Percentiles rank a stretch among this genome's conserved stretches.
Evolutionary conservation across 92 coral and sea anemone genomes (phyloP).

Genomic region (Ricordea florida): DNA sequence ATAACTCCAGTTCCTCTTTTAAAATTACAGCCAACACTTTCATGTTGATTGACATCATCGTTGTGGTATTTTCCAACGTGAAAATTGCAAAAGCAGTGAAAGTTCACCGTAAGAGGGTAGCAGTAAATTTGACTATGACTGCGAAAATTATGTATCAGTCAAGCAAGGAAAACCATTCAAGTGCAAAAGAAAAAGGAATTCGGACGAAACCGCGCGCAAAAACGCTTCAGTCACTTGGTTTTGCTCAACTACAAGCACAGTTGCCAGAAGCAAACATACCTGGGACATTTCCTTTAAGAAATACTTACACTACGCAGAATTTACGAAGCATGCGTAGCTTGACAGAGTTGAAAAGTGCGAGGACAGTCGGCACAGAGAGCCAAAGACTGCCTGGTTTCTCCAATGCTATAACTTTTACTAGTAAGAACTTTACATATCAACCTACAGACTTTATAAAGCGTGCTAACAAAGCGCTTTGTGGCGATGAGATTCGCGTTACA

Average conservation of each 20-base stretch:
- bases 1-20: constrained; percentile 40
- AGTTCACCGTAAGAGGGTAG: constrained; percentile 38
- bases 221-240: background rate
- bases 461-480: background rate
- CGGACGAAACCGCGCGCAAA: background rate
- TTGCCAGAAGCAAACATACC: no score
- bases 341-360: no score
- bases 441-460: background rate
- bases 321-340: no score
- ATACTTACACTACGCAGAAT: no score
- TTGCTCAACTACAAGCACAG: background rate
- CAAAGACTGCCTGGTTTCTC: no score
- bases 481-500: constrained; percentile 53
- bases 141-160: background rate
- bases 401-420: background rate
- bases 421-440: background rate
- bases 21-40: constrained; percentile 7
- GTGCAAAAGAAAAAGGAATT: background rate
- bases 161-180: background rate
- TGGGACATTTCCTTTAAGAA: no score
- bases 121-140: no score
- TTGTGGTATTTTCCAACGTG: constrained; percentile 23
- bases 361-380: no score
- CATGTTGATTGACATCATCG: constrained; percentile 14
- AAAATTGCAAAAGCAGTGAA: constrained; percentile 35